Conservation (phyloP, 2,888 invertebrate species). For the Priapulus caudatus region DNA sequence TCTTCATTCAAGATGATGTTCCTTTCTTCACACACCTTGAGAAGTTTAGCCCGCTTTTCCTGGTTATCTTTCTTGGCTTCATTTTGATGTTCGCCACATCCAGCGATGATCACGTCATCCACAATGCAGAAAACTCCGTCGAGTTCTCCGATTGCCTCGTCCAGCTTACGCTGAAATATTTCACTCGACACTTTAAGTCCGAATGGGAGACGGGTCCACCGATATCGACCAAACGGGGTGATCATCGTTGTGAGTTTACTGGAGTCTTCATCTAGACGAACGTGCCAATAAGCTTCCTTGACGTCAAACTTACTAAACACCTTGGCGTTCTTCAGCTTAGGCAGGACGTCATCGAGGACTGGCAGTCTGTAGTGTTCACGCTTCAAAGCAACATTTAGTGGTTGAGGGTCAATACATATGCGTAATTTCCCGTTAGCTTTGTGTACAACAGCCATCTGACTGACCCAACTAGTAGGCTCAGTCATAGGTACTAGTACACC, state of each 20-base stretch:
- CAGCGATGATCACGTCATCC: slow-evolving; percentile 13
- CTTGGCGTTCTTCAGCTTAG: slow-evolving; percentile 4
- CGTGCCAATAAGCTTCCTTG: not conserved
- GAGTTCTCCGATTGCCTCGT: not conserved
- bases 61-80: not conserved
- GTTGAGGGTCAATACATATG: no score
- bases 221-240: not conserved
- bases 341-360: no score
- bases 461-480: slow-evolving; percentile 17
- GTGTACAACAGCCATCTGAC: no score
- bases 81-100: slow-evolving; percentile 14
- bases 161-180: not conserved
- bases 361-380: no score
- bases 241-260: not conserved
- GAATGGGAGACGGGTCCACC: not conserved
- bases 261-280: not conserved
- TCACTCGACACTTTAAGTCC: not conserved
- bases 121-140: slow-evolving; percentile 13
- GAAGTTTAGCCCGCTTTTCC: not conserved
- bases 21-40: not conserved
- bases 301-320: not conserved
- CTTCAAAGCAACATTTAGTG: no score
- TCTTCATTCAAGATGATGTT: not conserved
- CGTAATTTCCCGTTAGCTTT: no score
- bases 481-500: slow-evolving; percentile 10